Percentiles rank a stretch among this genome's conserved stretches.
Conservation (phyloP, 2,797 vertebrate genomes). For the Nasua narica region DNA sequence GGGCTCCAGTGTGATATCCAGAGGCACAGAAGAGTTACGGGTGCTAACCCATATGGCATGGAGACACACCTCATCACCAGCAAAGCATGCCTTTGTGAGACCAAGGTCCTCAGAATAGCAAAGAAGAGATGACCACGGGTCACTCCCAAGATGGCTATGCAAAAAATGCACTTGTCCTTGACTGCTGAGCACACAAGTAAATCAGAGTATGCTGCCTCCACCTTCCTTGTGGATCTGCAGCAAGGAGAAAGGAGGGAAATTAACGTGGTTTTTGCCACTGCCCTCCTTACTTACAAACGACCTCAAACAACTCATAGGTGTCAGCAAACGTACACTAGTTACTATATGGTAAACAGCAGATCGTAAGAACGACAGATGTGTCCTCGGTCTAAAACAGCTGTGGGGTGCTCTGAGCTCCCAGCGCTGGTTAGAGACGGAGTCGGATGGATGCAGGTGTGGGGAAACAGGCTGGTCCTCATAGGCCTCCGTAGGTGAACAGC, state of each 20-base stretch:
- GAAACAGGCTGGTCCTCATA: neutral
- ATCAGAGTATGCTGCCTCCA: fast-evolving
- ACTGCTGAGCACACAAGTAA: neutral
- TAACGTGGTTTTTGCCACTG: neutral
- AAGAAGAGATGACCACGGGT: neutral
- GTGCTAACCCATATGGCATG: neutral
- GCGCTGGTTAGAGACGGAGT: neutral
- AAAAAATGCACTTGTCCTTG: neutral
- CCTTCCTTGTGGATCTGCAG: neutral
- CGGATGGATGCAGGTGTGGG: neutral
- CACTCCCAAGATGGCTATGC: neutral
- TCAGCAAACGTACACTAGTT: neutral
- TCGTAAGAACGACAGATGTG: neutral
- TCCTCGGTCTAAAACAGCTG: neutral
- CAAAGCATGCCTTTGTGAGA: neutral
- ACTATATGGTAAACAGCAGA: neutral
- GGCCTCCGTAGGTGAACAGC: neutral
- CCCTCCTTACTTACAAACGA: neutral
- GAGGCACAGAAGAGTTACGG: fast-evolving
- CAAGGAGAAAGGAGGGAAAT: neutral
- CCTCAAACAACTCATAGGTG: neutral
- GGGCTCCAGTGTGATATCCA: neutral
- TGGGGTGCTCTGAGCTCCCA: neutral
- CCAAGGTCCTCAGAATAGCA: neutral
- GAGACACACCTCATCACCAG: neutral